Base-by-base conservation (phyloP, 2,888 invertebrate genomes). In the Diplolepis rosae region DNA sequence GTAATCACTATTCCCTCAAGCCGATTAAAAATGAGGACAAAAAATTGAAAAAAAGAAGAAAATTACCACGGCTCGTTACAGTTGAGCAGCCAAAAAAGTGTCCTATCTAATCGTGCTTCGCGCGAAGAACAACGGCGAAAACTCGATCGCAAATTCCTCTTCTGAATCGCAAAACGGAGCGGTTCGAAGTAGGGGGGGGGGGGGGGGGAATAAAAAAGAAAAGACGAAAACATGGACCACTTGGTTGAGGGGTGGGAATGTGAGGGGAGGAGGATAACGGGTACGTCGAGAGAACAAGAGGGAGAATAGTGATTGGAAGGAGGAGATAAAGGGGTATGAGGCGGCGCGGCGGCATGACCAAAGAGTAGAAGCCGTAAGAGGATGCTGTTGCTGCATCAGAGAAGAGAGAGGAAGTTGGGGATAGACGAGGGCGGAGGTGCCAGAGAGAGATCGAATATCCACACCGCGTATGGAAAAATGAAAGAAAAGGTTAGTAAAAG, bases 301-400 rank as follows among this genome's bases (percentile, higher is more conserved):
- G 65, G 75, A 70, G 78, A 74, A 72, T 72, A 78, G 75, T 78
- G 82, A 84, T 83, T 83, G 83, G 83, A 74, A 81, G 83, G 83
- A 79, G 79, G 79, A 83, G 84, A 83, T 84, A 84, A 83, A 84
- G 79, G 82, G 78, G 79, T 83, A 80, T 80, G 80, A 78, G 78
- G 74, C 77, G 81, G 83, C 81, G 74, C 77, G 81, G 83, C 81
- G 83, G 83, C 78, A 79, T 72, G 79, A 79, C 82, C 78, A 81
- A 82, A 80, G 83, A 80, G 80, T 76, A 80, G 80, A 80, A 81
- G 79, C 80, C 74, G 76, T 80, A 80, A 79, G 80, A 82, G 81
- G 79, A 73, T 75, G 56, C n/a, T 61, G 56, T 76, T 76, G 68
- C 71, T 77, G 45, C 39, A 48, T 73, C 73, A 66, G 56, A 68